Conservation (phyloP, 2,888 invertebrate genomes). For the Drosophila quinaria region DNA sequence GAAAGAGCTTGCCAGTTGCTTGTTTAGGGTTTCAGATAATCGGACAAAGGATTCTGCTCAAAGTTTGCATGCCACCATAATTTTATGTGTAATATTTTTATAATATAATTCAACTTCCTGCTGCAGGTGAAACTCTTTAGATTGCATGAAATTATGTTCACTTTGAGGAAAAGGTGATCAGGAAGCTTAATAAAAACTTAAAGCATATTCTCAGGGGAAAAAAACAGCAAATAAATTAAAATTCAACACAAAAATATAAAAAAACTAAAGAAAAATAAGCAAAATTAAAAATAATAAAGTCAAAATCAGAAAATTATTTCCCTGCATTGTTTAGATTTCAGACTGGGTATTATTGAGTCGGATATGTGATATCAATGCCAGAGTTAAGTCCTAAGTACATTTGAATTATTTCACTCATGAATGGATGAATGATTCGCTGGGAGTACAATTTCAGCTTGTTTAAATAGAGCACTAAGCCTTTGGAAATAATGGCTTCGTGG, state of each 20-base stretch:
- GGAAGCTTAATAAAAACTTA: too few relatives aligned
- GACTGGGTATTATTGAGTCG: conserved; percentile 1
- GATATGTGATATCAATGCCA: not conserved
- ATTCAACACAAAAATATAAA: too few relatives aligned
- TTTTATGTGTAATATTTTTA: conserved; percentile 30
- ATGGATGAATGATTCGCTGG: not conserved
- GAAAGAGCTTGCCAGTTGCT: conserved; percentile 31
- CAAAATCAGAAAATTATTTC: not conserved
- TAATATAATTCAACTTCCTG: conserved; percentile 36
- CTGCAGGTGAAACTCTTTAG: too few relatives aligned
- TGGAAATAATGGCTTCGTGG: conserved; percentile 15
- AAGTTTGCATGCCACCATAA: conserved; percentile 16
- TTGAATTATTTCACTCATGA: conserved; percentile 7
- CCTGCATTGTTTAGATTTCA: not conserved
- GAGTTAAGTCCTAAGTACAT: not conserved
- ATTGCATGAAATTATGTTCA: too few relatives aligned
- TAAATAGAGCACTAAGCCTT: conserved; percentile 12
- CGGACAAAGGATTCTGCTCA: conserved; percentile 23
- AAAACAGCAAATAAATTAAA: too few relatives aligned
- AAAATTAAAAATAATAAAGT: too few relatives aligned
- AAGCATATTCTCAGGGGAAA: too few relatives aligned
- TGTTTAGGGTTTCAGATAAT: conserved; percentile 51
- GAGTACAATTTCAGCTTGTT: not conserved
- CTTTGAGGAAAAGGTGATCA: too few relatives aligned
- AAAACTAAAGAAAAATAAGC: too few relatives aligned